Base-by-base conservation (phyloP, 2,888 invertebrate genomes). In the Plagodis pulveraria region DNA sequence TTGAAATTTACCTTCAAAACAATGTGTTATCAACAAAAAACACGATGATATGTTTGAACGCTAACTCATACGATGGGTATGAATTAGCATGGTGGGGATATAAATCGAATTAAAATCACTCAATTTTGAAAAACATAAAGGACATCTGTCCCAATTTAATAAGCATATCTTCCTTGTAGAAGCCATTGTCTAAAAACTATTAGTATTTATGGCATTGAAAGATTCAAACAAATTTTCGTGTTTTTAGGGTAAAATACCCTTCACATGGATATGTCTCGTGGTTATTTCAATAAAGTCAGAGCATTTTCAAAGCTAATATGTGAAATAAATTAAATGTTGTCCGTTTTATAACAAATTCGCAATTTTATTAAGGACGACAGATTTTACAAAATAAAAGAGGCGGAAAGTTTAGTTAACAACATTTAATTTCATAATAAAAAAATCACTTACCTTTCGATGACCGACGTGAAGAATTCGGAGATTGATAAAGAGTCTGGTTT, bases 181-280 rank as follows among this genome's bases (percentile, higher is more conserved):
- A n/a, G n/a, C n/a, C n/a, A n/a, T n/a, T n/a, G n/a, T n/a, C n/a
- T n/a, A n/a, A 22, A 22, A 22, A 22, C 22, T 22, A 22, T 22
- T 22, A 22, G 4, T 22, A 22, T 22, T 22, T 22, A 22, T 22
- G 22, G 4, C 22, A 43, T 34, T 47, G 7, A 36, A 1, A 6
- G 9, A 46, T 65, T 63, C 59, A 63, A 63, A 51, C 53, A 63
- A 48, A 36, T 51, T 12, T 6, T 63, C 60, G 62, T 50, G 44
- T 57, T 58, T 42, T 8, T 0, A 57, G 62, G 61, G 51, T 41
- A 33, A 9, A n/a, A 42, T 10, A 12, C 49, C 62, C 66, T 45
- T 67, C 75, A 76, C 60, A 78, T 79, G 77, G 75, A 79, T 72
- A 78, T 65, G 73, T 77, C 76, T 77, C 76, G 46, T 40, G 33